These are phyloP conservation scores for Epinephelus fuscoguttatus DNA, from an alignment of 2,113 vertebrate species.

Conservation along the genomic window DNA sequence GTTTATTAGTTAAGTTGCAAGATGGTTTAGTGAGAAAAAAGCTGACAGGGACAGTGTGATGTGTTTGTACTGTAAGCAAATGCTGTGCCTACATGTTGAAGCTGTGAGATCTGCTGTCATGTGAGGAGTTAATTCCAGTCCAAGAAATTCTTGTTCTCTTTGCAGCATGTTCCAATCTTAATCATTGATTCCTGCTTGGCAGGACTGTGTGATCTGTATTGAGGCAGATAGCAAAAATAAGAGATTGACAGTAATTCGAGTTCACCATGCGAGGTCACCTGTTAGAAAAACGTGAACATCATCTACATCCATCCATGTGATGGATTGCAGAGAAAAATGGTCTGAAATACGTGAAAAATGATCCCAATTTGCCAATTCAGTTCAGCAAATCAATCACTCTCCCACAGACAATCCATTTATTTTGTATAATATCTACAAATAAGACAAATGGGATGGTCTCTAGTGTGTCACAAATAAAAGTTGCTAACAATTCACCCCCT, in stretches of 20 bases:
- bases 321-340: not conserved
- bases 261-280: conserved; percentile 11
- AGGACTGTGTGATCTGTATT: not conserved
- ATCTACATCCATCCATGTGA: conserved; percentile 19
- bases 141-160: conserved; percentile 17
- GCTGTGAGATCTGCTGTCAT: not conserved
- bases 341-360: conserved; percentile 19
- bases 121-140: not conserved
- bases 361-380: conserved; percentile 41
- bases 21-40: not conserved
- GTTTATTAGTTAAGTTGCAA: not conserved
- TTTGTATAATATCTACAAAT: conserved; percentile 21
- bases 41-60: not conserved
- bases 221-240: conserved; percentile 12
- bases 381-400: conserved; percentile 50
- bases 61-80: not conserved
- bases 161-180: conserved; percentile 3
- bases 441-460: conserved; percentile 31
- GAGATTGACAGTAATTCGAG: conserved; percentile 40
- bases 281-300: conserved; percentile 16
- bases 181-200: conserved; percentile 15
- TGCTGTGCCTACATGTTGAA: not conserved
- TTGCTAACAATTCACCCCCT: conserved; percentile 47
- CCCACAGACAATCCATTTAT: conserved; percentile 20
- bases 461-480: conserved; percentile 28